Percentiles rank a stretch among this genome's conserved stretches.
Conservation (phyloP, 2,113 vertebrate species). For the Poeciliopsis prolifica region DNA sequence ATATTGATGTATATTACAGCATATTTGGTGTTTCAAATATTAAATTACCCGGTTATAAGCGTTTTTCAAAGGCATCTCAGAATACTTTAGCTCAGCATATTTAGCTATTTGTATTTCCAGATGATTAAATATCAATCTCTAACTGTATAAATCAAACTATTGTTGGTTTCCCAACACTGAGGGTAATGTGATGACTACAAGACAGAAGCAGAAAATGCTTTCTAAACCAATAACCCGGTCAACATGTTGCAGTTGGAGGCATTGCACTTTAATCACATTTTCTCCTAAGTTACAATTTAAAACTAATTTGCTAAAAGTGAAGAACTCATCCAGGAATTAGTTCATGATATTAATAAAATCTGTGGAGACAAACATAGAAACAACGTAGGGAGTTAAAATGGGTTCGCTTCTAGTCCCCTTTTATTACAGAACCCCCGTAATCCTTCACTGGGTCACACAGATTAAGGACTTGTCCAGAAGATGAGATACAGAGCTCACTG, state of each 20-base stretch:
- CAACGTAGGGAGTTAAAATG: constrained; percentile 7
- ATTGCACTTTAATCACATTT: too few species aligned
- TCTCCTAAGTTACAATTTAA: neutral
- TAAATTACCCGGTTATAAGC: too few species aligned
- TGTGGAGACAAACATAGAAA: neutral
- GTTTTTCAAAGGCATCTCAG: too few species aligned
- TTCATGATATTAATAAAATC: neutral
- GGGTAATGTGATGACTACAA: neutral
- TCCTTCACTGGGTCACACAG: constrained; percentile 72
- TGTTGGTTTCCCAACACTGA: neutral
- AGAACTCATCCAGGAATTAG: neutral
- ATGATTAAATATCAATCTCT: neutral
- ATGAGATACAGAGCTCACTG: constrained; percentile 72
- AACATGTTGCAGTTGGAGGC: too few species aligned
- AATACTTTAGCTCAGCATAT: neutral
- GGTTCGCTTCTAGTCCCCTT: constrained; percentile 44
- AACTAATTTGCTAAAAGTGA: neutral
- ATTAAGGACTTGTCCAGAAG: constrained; percentile 76
- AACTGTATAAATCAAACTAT: neutral
- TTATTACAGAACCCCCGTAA: constrained; percentile 60
- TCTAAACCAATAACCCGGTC: too few species aligned
- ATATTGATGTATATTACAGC: too few species aligned
- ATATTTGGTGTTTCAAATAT: too few species aligned
- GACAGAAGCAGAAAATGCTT: neutral
- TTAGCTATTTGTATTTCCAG: neutral